A percentile compares a stretch with the other conserved stretches of the same genome.
Evolutionary conservation across 2,888 invertebrate genomes (phyloP).

Genomic region (Stegana nigrithorax): DNA sequence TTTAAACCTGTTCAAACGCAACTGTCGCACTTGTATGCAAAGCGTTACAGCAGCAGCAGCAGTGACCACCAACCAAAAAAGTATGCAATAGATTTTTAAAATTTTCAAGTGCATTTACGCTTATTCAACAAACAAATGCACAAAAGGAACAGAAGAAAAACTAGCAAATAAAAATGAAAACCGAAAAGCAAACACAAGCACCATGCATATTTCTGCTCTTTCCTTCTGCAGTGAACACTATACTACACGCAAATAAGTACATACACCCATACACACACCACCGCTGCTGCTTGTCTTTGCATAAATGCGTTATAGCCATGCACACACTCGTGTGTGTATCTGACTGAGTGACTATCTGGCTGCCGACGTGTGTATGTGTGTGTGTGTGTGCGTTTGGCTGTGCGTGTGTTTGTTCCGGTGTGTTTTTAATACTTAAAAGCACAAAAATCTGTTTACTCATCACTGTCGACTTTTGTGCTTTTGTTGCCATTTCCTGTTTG

Average conservation of each 20-base stretch:
- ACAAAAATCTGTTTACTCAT: conserved; percentile 11
- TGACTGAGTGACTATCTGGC: no score
- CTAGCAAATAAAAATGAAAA: neutral
- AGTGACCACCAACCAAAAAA: neutral
- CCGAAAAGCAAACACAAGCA: neutral
- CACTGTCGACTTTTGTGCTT: neutral
- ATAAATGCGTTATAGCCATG: no score
- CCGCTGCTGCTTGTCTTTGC: no score
- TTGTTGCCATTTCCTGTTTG: conserved; percentile 1
- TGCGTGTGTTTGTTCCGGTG: neutral
- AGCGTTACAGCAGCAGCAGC: no score
- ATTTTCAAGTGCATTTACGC: conserved; percentile 1
- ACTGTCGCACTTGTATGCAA: no score
- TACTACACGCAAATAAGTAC: neutral
- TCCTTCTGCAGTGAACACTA: neutral
- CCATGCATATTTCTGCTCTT: neutral
- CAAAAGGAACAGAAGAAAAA: neutral
- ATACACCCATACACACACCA: conserved; percentile 2
- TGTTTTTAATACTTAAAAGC: conserved; percentile 14
- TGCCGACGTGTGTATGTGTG: conserved; percentile 15
- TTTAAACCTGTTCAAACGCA: neutral
- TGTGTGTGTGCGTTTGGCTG: conserved; percentile 2
- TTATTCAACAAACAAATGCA: neutral
- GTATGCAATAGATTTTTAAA: neutral
- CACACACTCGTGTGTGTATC: no score